These are phyloP conservation scores for Delia radicum DNA, from an alignment of 1,140 invertebrate species.

Conservation along the genomic window DNA sequence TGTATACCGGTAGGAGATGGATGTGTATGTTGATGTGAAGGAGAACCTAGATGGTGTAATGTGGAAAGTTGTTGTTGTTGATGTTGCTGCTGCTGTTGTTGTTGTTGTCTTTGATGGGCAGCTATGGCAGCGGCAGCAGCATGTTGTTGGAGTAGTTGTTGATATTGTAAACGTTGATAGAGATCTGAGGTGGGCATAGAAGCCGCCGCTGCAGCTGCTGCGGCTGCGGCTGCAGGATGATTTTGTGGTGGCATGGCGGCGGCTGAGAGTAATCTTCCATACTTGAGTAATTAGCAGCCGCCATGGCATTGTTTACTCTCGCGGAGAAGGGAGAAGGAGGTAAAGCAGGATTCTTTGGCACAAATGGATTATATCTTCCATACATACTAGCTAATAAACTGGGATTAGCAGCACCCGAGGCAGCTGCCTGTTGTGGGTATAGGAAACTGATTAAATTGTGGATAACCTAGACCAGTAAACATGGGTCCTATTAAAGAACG, in stretches of 20 bases:
- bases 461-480: conserved; percentile 59
- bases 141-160: conserved; percentile 54
- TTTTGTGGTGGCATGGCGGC: conserved; percentile 50
- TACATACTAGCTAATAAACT: conserved; percentile 60
- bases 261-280: conserved; percentile 59
- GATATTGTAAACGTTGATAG: conserved; percentile 56
- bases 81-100: conserved; percentile 29
- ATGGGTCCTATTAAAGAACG: conserved; percentile 61
- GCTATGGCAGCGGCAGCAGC: conserved; percentile 53
- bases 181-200: conserved; percentile 55
- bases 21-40: conserved; percentile 36
- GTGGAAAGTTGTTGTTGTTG: conserved; percentile 29
- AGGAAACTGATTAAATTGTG: conserved; percentile 59
- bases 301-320: conserved; percentile 34
- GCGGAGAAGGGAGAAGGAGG: conserved; percentile 31
- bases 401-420: conserved; percentile 57
- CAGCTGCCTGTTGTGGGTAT: conserved; percentile 60
- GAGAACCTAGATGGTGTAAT: conserved; percentile 28
- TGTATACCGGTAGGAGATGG: not conserved
- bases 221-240: conserved; percentile 34
- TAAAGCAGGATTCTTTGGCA: conserved; percentile 54
- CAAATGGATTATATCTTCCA: conserved; percentile 57
- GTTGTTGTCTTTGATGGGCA: conserved; percentile 48
- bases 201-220: conserved; percentile 42
- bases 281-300: conserved; percentile 39